phyloP scores from a whole-genome alignment of 2,888 invertebrate genomes.

The Vesta saturnalis region DNA sequence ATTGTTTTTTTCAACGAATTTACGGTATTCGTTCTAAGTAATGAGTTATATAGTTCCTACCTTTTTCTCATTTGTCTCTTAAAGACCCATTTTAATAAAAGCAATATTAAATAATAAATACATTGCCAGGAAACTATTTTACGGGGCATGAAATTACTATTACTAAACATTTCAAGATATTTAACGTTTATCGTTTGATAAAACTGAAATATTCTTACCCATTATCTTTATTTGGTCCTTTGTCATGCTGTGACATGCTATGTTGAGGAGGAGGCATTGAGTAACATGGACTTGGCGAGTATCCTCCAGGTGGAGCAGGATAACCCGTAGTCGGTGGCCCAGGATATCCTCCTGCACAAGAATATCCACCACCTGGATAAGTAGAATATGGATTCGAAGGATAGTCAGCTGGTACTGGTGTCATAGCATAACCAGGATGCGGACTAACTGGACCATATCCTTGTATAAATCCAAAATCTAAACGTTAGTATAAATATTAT shows the following conservation, averaged over 20 bases:
- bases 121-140: too few relatives aligned
- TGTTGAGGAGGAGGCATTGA: constrained; percentile 90
- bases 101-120: too few relatives aligned
- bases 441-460: constrained; percentile 87
- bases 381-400: constrained; percentile 77
- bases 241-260: constrained; percentile 76
- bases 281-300: constrained; percentile 73
- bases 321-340: constrained; percentile 68
- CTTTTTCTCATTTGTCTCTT: too few relatives aligned
- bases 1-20: too few relatives aligned
- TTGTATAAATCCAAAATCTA: constrained; percentile 52
- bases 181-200: too few relatives aligned
- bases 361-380: constrained; percentile 63
- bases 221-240: constrained; percentile 71
- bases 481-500: constrained; percentile 16
- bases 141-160: too few relatives aligned
- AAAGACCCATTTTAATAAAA: too few relatives aligned
- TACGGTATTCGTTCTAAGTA: too few relatives aligned
- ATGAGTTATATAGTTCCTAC: too few relatives aligned
- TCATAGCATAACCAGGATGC: constrained; percentile 85
- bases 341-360: constrained; percentile 61
- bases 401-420: constrained; percentile 81
- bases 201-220: constrained; percentile 67
- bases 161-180: too few relatives aligned
- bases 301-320: constrained; percentile 71